Conservation (phyloP, 2,113 vertebrate genomes). For the Pipa parva region DNA sequence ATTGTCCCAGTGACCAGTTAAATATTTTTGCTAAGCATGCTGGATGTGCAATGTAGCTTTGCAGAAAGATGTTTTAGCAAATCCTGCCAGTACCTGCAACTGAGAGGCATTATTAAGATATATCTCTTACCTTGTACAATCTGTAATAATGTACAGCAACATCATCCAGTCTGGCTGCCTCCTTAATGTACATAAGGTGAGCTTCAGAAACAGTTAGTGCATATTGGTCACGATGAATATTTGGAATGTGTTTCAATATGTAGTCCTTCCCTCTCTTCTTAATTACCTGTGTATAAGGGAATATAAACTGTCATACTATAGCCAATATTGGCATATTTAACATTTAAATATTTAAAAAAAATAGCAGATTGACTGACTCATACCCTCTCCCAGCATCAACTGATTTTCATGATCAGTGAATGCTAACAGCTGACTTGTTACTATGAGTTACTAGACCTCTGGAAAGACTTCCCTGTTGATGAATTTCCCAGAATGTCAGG, state of each 20-base stretch:
- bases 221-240: constrained; percentile 98
- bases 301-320: too few relatives aligned
- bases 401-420: too few relatives aligned
- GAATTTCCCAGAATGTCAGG: too few relatives aligned
- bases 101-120: accelerated
- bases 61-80: background rate
- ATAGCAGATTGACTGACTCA: too few relatives aligned
- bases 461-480: too few relatives aligned
- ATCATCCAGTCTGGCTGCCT: constrained; percentile 88
- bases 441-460: too few relatives aligned
- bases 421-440: too few relatives aligned
- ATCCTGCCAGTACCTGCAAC: background rate
- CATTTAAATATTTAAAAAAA: too few relatives aligned
- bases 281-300: constrained; percentile 75
- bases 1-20: background rate
- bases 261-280: constrained; percentile 90
- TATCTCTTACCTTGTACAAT: constrained; percentile 81
- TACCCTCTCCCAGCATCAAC: too few relatives aligned
- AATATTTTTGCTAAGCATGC: background rate
- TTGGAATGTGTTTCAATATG: constrained; percentile 94
- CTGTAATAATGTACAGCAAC: constrained; percentile 95
- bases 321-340: too few relatives aligned
- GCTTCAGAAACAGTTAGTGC: constrained; percentile 92
- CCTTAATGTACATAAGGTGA: constrained; percentile 94
- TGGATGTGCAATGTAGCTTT: background rate